Evolutionary conservation across 2,797 vertebrate species (phyloP).

Genomic region (Anguilla anguilla): DNA sequence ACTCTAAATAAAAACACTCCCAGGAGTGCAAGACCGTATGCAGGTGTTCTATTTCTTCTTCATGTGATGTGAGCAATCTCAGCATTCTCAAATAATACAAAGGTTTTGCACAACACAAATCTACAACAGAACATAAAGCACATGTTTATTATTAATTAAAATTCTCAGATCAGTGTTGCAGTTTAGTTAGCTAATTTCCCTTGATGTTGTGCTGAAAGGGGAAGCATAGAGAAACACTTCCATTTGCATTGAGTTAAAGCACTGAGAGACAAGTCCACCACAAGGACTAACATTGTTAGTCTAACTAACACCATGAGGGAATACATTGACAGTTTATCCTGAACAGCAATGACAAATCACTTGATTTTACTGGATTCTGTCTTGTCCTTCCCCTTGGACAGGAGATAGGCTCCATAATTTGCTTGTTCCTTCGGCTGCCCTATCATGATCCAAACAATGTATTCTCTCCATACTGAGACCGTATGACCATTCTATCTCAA

Average conservation of each 20-base stretch:
- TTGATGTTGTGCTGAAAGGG: not conserved
- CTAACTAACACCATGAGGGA: not conserved
- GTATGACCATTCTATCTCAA: not conserved
- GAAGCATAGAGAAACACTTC: not conserved
- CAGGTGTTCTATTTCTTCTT: not conserved
- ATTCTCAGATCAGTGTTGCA: not conserved
- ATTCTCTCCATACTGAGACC: not conserved
- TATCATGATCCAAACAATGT: not conserved
- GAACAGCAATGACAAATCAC: not conserved
- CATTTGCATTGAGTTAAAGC: not conserved
- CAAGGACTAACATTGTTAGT: not conserved
- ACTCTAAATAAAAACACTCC: not conserved
- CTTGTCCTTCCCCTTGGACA: not conserved
- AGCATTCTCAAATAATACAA: not conserved
- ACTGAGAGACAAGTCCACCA: not conserved
- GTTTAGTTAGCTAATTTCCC: not conserved
- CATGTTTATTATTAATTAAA: constrained; percentile 11
- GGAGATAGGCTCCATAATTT: too few relatives aligned
- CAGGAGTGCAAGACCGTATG: not conserved
- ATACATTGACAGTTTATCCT: not conserved
- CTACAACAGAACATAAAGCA: not conserved
- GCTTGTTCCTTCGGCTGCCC: too few relatives aligned
- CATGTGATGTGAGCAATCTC: not conserved
- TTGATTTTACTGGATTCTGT: not conserved
- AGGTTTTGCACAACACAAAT: not conserved